Conservation (phyloP, 2,888 invertebrate genomes). For the Eristalis pertinax region DNA sequence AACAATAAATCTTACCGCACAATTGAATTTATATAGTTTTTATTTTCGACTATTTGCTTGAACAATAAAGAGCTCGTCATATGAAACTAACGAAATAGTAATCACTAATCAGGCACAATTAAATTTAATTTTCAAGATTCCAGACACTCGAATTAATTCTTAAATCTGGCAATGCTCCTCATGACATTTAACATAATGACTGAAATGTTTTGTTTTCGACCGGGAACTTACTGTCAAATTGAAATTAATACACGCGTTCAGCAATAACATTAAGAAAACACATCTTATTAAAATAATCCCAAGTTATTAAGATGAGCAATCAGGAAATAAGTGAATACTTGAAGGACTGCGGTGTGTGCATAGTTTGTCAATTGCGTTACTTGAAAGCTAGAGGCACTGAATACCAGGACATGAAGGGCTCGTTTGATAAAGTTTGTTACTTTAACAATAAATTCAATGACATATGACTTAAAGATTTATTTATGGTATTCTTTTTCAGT, state of each 20-base stretch:
- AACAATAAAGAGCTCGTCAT: too few relatives aligned
- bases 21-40: too few relatives aligned
- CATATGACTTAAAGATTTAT: background rate
- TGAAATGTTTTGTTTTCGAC: slow-evolving; percentile 44
- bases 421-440: slow-evolving; percentile 82
- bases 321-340: slow-evolving; percentile 82
- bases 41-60: too few relatives aligned
- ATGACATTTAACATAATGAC: background rate
- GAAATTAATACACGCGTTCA: slow-evolving; percentile 38
- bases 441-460: background rate
- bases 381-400: slow-evolving; percentile 84
- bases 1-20: too few relatives aligned
- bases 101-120: too few relatives aligned
- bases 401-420: slow-evolving; percentile 83
- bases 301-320: slow-evolving; percentile 80
- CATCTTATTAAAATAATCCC: background rate
- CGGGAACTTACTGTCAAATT: background rate
- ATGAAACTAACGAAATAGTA: too few relatives aligned
- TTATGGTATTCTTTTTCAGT: slow-evolving; percentile 47
- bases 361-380: slow-evolving; percentile 87
- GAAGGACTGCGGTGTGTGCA: slow-evolving; percentile 85
- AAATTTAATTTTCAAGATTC: too few relatives aligned
- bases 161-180: background rate
- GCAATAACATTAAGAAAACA: background rate
- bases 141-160: background rate